A percentile compares a stretch with the other conserved stretches of the same genome.
Conservation (phyloP, 2,797 vertebrate species). For the Acipenser transmontanus region DNA sequence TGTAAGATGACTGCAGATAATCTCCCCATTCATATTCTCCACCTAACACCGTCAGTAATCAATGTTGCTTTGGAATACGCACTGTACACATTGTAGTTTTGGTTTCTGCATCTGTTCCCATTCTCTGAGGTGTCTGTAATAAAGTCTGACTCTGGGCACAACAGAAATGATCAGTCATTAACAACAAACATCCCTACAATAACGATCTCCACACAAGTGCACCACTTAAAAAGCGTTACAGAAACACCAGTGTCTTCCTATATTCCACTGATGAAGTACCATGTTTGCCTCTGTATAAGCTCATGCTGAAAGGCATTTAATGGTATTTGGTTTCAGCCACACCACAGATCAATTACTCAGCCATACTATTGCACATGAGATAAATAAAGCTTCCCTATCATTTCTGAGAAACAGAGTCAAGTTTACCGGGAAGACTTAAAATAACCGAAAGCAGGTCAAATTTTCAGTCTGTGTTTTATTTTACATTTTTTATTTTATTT, state of each 20-base stretch:
- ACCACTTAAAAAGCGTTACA: not conserved
- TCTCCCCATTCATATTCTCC: conserved; percentile 16
- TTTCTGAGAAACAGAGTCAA: conserved; percentile 12
- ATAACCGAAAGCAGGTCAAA: conserved; percentile 10
- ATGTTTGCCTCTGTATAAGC: not conserved
- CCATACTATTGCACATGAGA: not conserved
- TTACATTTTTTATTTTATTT: not conserved
- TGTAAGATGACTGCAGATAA: conserved; percentile 20
- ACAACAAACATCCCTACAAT: not conserved
- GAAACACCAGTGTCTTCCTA: not conserved
- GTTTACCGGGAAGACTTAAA: not conserved
- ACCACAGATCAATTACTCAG: conserved; percentile 15
- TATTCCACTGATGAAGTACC: not conserved
- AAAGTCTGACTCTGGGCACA: not conserved
- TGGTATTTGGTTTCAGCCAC: not conserved
- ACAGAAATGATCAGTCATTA: conserved; percentile 9
- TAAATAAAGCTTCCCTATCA: not conserved
- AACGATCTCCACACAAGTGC: conserved; percentile 10
- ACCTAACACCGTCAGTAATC: conserved; percentile 10
- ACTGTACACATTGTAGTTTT: not conserved
- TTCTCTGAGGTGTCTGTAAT: not conserved
- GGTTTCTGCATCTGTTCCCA: conserved; percentile 2
- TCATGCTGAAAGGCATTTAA: conserved; percentile 13
- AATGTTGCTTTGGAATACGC: conserved; percentile 14
- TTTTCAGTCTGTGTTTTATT: not conserved